Evolutionary conservation across 2,888 invertebrate genomes (phyloP).

Genomic region (Tetheella fluctuosa): DNA sequence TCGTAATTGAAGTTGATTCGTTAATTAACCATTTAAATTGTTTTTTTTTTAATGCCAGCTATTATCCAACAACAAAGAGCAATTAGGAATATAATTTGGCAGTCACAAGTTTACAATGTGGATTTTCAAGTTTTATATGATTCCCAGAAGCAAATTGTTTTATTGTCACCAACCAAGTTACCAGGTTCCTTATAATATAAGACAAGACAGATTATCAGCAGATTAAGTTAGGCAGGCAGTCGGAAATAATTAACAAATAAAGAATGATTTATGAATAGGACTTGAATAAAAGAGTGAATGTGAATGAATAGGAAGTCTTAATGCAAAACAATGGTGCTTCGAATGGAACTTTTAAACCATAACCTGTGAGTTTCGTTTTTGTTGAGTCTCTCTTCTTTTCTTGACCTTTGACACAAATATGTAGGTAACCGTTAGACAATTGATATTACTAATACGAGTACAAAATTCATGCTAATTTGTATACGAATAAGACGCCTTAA

Average conservation of each 20-base stretch:
- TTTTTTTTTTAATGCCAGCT: conserved; percentile 26
- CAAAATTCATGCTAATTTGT: background rate
- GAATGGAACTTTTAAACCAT: background rate
- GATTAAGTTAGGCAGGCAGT: background rate
- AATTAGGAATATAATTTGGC: conserved; percentile 32
- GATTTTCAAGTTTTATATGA: conserved; percentile 5
- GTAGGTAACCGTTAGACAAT: too few relatives aligned
- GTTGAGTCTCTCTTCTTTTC: too few relatives aligned
- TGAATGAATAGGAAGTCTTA: background rate
- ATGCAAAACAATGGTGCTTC: background rate
- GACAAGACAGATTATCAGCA: background rate
- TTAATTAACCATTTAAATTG: conserved; percentile 30
- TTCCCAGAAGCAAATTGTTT: background rate
- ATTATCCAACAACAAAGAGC: conserved; percentile 20
- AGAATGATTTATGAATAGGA: background rate
- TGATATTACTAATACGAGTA: too few relatives aligned
- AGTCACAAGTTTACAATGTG: conserved; percentile 17
- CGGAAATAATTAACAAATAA: conserved; percentile 1
- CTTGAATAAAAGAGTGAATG: background rate
- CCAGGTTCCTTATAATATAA: background rate
- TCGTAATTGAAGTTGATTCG: conserved; percentile 20
- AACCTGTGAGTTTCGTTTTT: background rate
- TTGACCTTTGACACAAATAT: too few relatives aligned
- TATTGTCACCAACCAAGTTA: background rate
- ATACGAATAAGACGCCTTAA: background rate